Conservation (phyloP, 2,113 vertebrate species). For the Cyprinodon brontotheroides region DNA sequence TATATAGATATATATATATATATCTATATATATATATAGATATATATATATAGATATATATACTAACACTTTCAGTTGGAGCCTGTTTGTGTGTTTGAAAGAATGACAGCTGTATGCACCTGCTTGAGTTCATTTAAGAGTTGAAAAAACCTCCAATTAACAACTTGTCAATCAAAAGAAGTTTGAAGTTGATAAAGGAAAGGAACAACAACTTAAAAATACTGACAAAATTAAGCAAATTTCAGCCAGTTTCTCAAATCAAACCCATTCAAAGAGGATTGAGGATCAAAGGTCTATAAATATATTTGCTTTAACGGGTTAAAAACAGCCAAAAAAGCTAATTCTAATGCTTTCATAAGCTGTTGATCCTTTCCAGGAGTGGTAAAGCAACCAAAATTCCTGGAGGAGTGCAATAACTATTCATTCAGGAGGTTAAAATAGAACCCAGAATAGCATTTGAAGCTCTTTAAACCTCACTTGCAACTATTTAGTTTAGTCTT, state of each 20-base stretch:
- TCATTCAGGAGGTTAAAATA: not conserved
- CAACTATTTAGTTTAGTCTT: not conserved
- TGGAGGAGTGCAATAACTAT: not conserved
- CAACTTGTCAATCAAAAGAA: constrained; percentile 63
- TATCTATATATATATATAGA: no score
- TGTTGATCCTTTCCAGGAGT: not conserved
- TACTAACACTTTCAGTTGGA: constrained; percentile 40
- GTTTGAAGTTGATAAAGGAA: not conserved
- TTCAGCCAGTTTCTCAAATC: not conserved
- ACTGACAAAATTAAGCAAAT: not conserved
- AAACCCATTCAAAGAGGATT: no score
- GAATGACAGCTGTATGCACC: constrained; percentile 63
- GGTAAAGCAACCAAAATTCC: not conserved
- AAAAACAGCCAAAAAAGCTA: not conserved
- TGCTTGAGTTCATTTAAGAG: constrained; percentile 55
- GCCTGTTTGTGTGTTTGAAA: constrained; percentile 43
- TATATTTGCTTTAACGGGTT: no score
- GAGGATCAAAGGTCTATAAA: no score
- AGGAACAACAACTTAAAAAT: not conserved
- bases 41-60: not conserved
- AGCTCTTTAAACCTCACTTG: no score
- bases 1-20: no score
- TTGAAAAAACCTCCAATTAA: constrained; percentile 57
- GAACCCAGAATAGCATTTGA: not conserved
- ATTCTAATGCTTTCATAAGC: not conserved